phyloP scores from a whole-genome alignment of 2,797 vertebrate species.

The Melanitta fusca region DNA sequence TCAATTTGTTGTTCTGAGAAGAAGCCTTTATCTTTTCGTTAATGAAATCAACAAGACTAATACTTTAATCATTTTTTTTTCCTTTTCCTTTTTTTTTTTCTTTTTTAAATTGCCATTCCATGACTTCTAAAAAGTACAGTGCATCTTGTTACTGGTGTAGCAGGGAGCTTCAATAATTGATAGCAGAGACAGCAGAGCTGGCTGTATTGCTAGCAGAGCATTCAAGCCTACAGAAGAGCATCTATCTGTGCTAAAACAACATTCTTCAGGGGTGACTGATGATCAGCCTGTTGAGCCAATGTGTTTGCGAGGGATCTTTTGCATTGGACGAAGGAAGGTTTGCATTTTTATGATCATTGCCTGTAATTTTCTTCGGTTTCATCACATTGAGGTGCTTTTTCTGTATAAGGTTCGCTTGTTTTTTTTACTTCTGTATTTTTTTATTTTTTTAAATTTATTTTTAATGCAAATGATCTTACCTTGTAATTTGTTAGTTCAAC shows the following conservation, averaged over 20 bases:
- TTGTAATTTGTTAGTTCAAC: background rate
- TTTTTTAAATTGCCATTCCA: slow-evolving; percentile 61
- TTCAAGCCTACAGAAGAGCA: slow-evolving; percentile 46
- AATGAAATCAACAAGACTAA: background rate
- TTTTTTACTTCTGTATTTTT: too few species aligned
- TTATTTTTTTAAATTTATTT: background rate
- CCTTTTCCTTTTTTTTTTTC: background rate
- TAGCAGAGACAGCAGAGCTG: slow-evolving; percentile 67
- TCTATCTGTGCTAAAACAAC: slow-evolving; percentile 33
- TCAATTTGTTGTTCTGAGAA: background rate
- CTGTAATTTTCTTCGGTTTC: slow-evolving; percentile 42
- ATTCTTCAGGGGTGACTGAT: slow-evolving; percentile 63
- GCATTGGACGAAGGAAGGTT: background rate
- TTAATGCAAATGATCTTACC: background rate
- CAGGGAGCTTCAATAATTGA: slow-evolving; percentile 76
- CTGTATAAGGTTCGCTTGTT: slow-evolving; percentile 52
- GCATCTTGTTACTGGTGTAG: slow-evolving; percentile 75
- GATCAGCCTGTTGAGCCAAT: slow-evolving; percentile 36
- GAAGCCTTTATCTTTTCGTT: slow-evolving; percentile 5
- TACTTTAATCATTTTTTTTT: slow-evolving; percentile 41
- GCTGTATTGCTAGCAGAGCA: slow-evolving; percentile 34
- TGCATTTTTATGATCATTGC: background rate
- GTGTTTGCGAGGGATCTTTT: background rate
- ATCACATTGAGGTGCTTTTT: slow-evolving; percentile 29
- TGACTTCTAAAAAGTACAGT: slow-evolving; percentile 56